Base-by-base conservation (phyloP, 2,113 vertebrate species). In the Stigmatopora nigra region DNA sequence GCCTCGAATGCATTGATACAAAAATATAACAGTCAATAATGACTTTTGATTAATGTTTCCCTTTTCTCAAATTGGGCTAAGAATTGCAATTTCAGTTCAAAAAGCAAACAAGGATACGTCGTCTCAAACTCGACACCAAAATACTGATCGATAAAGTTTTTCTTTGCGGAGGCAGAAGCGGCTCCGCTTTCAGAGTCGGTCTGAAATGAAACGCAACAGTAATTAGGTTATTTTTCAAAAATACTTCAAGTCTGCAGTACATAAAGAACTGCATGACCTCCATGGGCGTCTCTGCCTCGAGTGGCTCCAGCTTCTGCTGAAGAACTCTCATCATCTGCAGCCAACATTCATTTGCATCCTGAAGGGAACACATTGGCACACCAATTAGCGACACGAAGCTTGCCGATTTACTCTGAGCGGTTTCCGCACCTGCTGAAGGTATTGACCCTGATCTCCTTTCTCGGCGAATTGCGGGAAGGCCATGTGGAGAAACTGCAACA, bases 271-370 rank as follows among this genome's bases (percentile, higher is more conserved):
- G 0, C 25, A 87, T 86, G 87, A 97, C 97, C 92, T 99, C 95
- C 92, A 95, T 94, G 68, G 92, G 81, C 62, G 93, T 83, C 78
- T 95, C 94, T 46, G 88, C 82, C 78, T 96, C 94, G 73, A 93
- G 80, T 64, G 94, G 88, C 86, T 98, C 95, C 80, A 99, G 72
- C 66, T 99, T 99, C 85, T 99, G 96, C 81, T 99, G 97, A 53
- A 99, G 89, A 15, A 99, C 94, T 67, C 94, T 91, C 94, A 99
- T 97, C 87, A 99, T 92, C 85, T 99, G 93, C 76, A 96, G 82
- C 96, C 95, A 99, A 84, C 96, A 99, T 76, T 99, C 97, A 52
- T 98, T 98, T 63, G 97, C 97, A 92, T 99, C 97, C 96, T 99
- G 76, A 52, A 55, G 8, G 61, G 17, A 3, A 36, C 19, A 35